Evolutionary conservation across 2,888 invertebrate genomes (phyloP), one percentile per base, ranked within the genome.

Genomic region (Campoplex nolae): DNA sequence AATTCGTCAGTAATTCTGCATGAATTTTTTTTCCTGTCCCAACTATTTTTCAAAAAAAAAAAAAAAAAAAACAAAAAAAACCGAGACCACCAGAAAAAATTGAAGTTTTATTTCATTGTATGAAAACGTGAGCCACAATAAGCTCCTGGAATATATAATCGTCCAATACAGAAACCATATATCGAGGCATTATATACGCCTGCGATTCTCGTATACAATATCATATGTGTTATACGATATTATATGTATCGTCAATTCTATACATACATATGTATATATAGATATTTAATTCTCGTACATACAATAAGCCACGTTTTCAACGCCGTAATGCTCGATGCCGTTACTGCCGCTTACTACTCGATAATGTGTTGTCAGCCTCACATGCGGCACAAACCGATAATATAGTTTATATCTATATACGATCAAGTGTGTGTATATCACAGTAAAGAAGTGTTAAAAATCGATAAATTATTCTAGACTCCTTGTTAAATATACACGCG

Each of bases 221-320:
- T 42, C 35, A 23, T 42, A 28, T 62, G 62, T 56, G 32, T 62
- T 76, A 67, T 67, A 77, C 54, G 67, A 77, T 67, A 77, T 62
- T 45, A 45, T 45, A 65, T 76, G 45, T 48, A 28, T 54, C 67
- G n/a, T 51, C 51, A 35, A 51, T 67, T 51, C 67, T 6, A 32
- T n/a, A 18, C 67, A 35, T 51, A 67, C 35, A 18, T 13, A 42
- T 4, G 9, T 16, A 28, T 56, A 38, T 56, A 54, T 16, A 28
- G 38, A 38, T 56, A 54, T 48, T 48, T 38, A 42, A n/a, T 42
- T n/a, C n/a, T 23, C 16, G 42, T 58, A 56, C 74, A 76, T 48
- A 67, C 77, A 77, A 77, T 77, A 67, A 77, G 67, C 67, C 23
- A 67, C 67, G 77, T 77, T 77, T 77, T 67, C 77, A 77, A 48